These are phyloP conservation scores for Canis aureus DNA, from an alignment of 2,113 vertebrate genomes.

Conservation along the genomic window DNA sequence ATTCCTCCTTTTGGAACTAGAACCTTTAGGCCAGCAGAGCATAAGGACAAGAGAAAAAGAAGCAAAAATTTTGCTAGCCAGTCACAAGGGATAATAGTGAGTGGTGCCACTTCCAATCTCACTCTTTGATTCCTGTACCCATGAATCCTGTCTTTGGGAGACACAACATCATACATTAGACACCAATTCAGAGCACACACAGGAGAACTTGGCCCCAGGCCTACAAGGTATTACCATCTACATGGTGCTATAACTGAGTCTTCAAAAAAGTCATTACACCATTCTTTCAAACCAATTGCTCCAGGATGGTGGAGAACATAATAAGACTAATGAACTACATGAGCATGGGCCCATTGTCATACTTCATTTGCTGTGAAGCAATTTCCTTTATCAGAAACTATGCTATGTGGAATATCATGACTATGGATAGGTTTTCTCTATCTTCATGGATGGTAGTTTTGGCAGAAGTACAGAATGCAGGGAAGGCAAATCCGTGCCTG, in stretches of 20 bases:
- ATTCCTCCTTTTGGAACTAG: neutral
- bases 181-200: neutral
- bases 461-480: neutral
- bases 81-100: neutral
- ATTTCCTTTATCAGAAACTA: neutral
- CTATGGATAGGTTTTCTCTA: too few relatives aligned
- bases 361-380: neutral
- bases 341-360: neutral
- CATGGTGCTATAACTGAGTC: neutral
- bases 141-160: neutral
- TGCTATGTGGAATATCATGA: neutral
- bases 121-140: neutral
- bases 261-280: neutral
- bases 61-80: neutral
- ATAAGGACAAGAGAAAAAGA: neutral
- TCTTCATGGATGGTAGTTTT: neutral
- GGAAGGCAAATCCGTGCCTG: neutral
- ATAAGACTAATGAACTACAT: neutral
- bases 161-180: neutral
- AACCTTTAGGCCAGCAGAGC: neutral
- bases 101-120: neutral
- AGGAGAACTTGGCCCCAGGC: neutral
- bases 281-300: neutral
- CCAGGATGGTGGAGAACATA: neutral
- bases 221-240: neutral